Evolutionary conservation across 2,113 vertebrate genomes (phyloP), one percentile per base, ranked within the genome.

Genomic region (Phoxinus phoxinus): DNA sequence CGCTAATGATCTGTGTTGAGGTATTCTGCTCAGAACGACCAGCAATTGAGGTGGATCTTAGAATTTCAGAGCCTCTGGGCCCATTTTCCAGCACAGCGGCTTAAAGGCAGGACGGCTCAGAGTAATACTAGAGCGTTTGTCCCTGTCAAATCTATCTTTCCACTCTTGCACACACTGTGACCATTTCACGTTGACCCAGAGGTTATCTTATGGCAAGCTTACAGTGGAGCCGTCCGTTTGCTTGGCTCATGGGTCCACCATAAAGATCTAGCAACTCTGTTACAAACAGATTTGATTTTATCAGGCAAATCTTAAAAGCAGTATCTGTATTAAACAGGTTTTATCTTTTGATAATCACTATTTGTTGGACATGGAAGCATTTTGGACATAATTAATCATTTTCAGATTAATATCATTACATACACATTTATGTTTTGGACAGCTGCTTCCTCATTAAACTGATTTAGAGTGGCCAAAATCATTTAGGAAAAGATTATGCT

Each of bases 181-280:
- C 79, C 53, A 72, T 79, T 87, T 87, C 85, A 85, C 83, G 67
- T 53, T 87, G 85, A 87, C 88, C 83, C 41, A 53, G 58, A 72
- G 88, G 83, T 89, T 89, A 89, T 89, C 88, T 87, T 71, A 63
- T 74, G 56, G 69, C 73, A 63, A 46, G 85, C 88, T 88, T 84
- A 86, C 59, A 84, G 85, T 76, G 77, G n/a, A 80, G 76, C 41
- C n/a, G 25, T 53, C 56, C 17, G 53, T 88, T 83, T 71, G 79
- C 84, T 84, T 83, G 44, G 79, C 73, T 67, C 53, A 73, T 73
- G 71, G 65, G 77, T 82, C 82, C 72, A 88, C 77, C 65, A 78
- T 19, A 23, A 76, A 73, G 85, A 81, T 78, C 67, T 58, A 30
- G 19, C 59, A 86, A 84, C 84, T 86, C 81, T 0, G 77, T 71